These are phyloP conservation scores for Sclerurus mexicanus DNA, from an alignment of 2,113 vertebrate genomes.

Conservation along the genomic window DNA sequence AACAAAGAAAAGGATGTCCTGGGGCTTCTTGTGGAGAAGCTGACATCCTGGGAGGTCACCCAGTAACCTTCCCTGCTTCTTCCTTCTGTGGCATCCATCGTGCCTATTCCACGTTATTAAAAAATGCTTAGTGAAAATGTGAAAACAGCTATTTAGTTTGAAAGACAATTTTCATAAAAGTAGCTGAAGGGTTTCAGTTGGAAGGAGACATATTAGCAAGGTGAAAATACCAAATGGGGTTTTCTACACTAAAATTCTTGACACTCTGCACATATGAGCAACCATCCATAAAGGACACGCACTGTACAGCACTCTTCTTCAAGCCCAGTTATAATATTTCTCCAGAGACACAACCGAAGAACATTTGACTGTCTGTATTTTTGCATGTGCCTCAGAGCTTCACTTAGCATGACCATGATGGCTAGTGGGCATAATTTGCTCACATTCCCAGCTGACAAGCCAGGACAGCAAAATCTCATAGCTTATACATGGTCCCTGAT, in stretches of 20 bases:
- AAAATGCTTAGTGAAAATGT: background rate
- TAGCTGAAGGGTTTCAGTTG: background rate
- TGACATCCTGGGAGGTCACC: background rate
- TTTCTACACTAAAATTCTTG: background rate
- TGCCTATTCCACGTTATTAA: background rate
- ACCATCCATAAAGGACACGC: background rate
- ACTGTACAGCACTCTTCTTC: background rate
- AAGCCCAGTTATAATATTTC: background rate
- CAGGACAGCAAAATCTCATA: background rate
- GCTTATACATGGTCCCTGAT: background rate
- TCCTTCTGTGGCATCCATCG: background rate
- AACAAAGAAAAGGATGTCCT: slow-evolving; percentile 3
- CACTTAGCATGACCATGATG: background rate
- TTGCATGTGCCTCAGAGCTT: background rate
- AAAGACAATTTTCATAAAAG: background rate
- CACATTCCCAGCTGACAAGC: background rate
- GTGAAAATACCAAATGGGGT: background rate
- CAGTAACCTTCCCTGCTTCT: background rate
- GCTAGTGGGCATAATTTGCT: background rate
- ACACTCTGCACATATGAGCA: background rate
- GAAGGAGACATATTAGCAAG: background rate
- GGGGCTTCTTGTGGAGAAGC: background rate
- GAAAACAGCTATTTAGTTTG: background rate
- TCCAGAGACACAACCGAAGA: background rate
- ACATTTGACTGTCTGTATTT: background rate